Evolutionary conservation across 2,113 vertebrate genomes (phyloP).

Genomic region (Synodontis membranacea): DNA sequence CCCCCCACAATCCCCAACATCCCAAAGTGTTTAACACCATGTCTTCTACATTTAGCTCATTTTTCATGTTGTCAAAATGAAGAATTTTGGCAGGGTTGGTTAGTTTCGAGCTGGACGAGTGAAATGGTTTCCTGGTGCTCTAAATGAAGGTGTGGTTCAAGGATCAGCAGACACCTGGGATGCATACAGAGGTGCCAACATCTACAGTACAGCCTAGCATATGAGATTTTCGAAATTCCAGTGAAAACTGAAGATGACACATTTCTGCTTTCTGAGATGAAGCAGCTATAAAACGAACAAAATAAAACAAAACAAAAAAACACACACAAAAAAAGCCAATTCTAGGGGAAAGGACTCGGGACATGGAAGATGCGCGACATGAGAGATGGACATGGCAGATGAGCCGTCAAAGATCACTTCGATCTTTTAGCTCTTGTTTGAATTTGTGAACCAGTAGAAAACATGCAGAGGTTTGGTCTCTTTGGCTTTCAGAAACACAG

Average conservation of each 20-base stretch:
- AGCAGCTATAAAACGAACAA: neutral
- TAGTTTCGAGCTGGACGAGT: conserved; percentile 26
- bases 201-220: neutral
- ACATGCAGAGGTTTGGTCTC: neutral
- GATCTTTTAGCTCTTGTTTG: neutral
- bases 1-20: neutral
- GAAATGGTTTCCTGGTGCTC: conserved; percentile 20
- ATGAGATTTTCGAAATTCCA: neutral
- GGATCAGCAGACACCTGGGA: conserved; percentile 14
- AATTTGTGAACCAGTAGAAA: neutral
- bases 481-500: neutral
- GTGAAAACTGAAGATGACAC: neutral
- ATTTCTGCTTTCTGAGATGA: neutral
- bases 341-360: neutral
- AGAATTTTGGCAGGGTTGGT: conserved; percentile 46
- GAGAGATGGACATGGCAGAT: neutral
- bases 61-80: conserved; percentile 39
- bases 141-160: neutral
- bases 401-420: neutral
- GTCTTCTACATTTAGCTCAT: conserved; percentile 6
- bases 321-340: neutral
- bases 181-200: conserved; percentile 1
- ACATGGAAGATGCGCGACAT: neutral
- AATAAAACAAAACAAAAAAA: neutral
- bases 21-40: neutral